Base-by-base conservation (phyloP, 1,140 invertebrate genomes). In the Conus ventricosus region DNA sequence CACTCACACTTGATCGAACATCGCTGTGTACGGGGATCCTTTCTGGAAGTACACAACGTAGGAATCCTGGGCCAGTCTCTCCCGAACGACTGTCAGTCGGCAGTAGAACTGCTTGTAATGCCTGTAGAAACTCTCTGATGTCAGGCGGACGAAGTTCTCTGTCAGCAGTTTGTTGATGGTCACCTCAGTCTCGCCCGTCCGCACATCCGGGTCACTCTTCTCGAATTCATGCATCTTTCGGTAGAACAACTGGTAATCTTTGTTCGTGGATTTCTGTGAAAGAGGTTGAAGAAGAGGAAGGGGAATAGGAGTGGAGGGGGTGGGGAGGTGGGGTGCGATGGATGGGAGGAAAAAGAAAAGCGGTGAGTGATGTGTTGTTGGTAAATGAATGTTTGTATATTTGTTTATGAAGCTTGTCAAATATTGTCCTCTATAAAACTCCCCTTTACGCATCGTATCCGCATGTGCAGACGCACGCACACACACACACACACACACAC, bases 1-100 rank as follows among this genome's bases (percentile, higher is more conserved):
- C 39, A 83, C 82, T 63, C 23, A 84, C 82, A 39, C n/a, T 27
- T 84, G 6, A 54, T 84, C 54, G 20, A 84, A 84, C 54, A 84
- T 7, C 5, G 5, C 23, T 13, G 82, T 84, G 55, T 63, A 84
- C 57, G 82, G 82, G 4, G 82, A 84, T 17, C 57, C 82, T 63
- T 84, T 84, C 82, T 84, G 82, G 17, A 84, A 53, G 23, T 84
- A 54, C 6, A 84, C 57, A 8, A 51, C 82, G 20, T 27, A 17
- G 4, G 82, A 63, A 25, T 84, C 82, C n/a, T 60, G 54, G 10
- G 15, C 60, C 55, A 84, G 82, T 63, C 82, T 60, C 82, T 84
- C 82, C n/a, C 13, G 8, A n/a, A 63, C 82, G 6, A 67, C 25
- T 23, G 55, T 27, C 82, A 84, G n/a, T 23, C 27, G 20, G 82